phyloP scores from a whole-genome alignment of 2,797 vertebrate genomes.

The Poecilia gillii region DNA sequence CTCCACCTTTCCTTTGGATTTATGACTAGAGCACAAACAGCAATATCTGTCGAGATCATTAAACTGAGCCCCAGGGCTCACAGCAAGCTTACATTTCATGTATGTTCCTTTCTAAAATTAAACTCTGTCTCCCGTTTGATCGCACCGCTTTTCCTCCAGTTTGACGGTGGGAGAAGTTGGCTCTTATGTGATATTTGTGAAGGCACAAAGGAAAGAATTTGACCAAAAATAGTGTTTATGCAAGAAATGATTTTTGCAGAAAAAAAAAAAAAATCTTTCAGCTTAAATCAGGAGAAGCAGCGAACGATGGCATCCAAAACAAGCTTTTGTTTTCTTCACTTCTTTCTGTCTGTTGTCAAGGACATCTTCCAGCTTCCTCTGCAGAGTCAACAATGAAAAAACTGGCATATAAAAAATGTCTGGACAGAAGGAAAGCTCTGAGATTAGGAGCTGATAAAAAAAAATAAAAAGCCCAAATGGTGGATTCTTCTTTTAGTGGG shows the following conservation, averaged over 20 bases:
- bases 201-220: not conserved
- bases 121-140: slow-evolving; percentile 4
- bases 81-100: not conserved
- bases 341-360: slow-evolving; percentile 3
- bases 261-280: slow-evolving; percentile 16
- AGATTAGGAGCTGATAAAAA: not conserved
- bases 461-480: not conserved
- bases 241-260: slow-evolving; percentile 1
- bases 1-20: not conserved
- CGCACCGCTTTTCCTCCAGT: not conserved
- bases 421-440: not conserved
- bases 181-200: not conserved
- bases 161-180: slow-evolving; percentile 2
- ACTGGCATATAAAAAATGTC: slow-evolving; percentile 19
- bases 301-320: not conserved
- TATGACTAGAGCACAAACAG: not conserved
- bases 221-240: not conserved
- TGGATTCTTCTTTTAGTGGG: not conserved
- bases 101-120: not conserved
- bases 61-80: slow-evolving; percentile 24
- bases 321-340: slow-evolving; percentile 17
- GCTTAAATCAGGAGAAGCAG: not conserved
- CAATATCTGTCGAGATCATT: slow-evolving; percentile 17
- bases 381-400: slow-evolving; percentile 14
- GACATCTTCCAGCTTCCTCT: slow-evolving; percentile 6